A percentile compares a stretch with the other conserved stretches of the same genome.
Evolutionary conservation across 2,113 vertebrate genomes (phyloP).

Genomic region (Bos javanicus): DNA sequence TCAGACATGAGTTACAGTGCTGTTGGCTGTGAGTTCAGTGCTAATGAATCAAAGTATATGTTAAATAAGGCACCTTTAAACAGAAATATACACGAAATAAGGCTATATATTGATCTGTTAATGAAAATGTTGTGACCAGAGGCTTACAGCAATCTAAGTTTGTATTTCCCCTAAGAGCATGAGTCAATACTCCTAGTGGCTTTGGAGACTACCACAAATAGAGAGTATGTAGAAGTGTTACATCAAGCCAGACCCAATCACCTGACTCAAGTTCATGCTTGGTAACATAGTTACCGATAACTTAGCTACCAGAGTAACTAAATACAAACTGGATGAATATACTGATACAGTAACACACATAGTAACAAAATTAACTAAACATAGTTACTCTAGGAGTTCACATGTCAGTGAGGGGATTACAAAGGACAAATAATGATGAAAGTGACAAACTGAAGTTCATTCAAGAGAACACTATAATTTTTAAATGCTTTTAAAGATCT

Average conservation of each 20-base stretch:
- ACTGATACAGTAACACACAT: background rate
- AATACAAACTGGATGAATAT: background rate
- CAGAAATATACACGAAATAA: background rate
- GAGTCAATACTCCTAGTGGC: background rate
- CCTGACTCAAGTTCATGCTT: background rate
- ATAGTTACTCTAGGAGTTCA: background rate
- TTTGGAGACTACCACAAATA: background rate
- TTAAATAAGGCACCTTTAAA: background rate
- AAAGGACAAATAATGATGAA: background rate
- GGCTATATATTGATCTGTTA: background rate
- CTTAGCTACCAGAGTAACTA: background rate
- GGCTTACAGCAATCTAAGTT: background rate
- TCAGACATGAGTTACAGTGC: background rate
- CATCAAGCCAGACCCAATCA: background rate
- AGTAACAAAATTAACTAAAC: background rate
- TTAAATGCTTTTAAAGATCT: background rate
- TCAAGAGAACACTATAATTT: background rate
- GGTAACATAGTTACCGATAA: conserved; percentile 9
- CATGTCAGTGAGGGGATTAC: background rate
- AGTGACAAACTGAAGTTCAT: background rate
- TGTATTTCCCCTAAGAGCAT: background rate
- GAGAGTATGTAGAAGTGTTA: background rate
- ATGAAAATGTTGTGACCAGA: background rate
- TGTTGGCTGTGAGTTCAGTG: background rate
- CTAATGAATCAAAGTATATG: background rate